Base-by-base conservation (phyloP, 2,888 invertebrate species). In the Geotrupes spiniger region DNA sequence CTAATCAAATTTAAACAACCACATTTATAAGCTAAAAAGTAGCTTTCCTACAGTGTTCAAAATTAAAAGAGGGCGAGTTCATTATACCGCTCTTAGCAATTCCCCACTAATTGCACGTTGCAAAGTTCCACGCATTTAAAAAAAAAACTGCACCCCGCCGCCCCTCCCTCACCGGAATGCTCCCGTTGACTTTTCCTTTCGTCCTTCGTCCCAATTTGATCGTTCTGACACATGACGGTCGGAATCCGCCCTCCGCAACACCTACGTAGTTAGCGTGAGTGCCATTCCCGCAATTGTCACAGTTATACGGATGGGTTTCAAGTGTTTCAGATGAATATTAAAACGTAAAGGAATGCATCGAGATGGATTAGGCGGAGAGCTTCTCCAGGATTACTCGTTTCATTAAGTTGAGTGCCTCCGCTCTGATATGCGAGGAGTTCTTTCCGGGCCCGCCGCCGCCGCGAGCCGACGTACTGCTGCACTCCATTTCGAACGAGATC, bases 381-480 rank as follows among this genome's bases (percentile, higher is more conserved):
- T 65, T 69, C 71, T 68, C 71, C 65, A 52, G 74, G 75, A 76
- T 76, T 76, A 76, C 74, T 69, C 75, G 75, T 76, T 76, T 76
- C 76, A 76, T 76, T 76, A 76, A 74, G 74, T 73, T 75, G 75
- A 76, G 76, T 76, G 76, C 75, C 74, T 71, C 70, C 68, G n/a
- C 71, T 70, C 56, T 50, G 66, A 67, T 69, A 68, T 65, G 66
- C 64, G 64, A 46, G 37, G 36, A 65, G 65, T 69, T 66, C 66
- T 68, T 57, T 68, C 68, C 67, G 67, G 66, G 54, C 54, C 56
- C 54, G 54, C 68, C 67, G 67, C 65, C 53, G 53, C 56, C 54
- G 54, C 53, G 56, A 55, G 57, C 53, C 58, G 46, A 50, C 49
- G 49, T 61, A 60, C 55, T 58, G 59, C 63, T 65, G 64, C 69